Evolutionary conservation across 2,888 invertebrate species (phyloP).

Genomic region (Ceraclea dissimilis): DNA sequence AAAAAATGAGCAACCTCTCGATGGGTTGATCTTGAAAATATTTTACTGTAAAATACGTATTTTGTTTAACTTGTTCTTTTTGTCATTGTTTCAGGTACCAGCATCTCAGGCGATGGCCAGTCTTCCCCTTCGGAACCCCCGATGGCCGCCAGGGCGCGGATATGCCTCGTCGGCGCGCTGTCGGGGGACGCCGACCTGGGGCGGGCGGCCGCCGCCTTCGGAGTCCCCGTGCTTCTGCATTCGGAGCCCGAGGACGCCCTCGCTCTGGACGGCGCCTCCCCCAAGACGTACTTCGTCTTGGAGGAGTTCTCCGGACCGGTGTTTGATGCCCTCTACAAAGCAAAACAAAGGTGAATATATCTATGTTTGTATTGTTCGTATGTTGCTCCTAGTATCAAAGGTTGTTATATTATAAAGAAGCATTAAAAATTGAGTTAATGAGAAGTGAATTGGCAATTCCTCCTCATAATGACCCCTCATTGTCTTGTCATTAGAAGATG

Average conservation of each 20-base stretch:
- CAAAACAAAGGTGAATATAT: constrained; percentile 14
- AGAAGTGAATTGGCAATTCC: too few relatives aligned
- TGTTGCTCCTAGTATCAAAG: too few relatives aligned
- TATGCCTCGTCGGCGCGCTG: constrained; percentile 17
- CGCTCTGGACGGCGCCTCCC: constrained; percentile 3
- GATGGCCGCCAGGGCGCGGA: neutral
- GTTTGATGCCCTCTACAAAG: constrained; percentile 15
- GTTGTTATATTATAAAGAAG: too few relatives aligned
- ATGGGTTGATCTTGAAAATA: too few relatives aligned
- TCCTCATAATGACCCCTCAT: too few relatives aligned
- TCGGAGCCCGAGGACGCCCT: constrained; percentile 14
- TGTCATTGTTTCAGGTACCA: too few relatives aligned
- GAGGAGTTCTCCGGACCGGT: constrained; percentile 18
- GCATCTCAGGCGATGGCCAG: neutral
- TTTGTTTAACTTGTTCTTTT: too few relatives aligned
- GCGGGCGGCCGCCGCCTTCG: constrained; percentile 15
- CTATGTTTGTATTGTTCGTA: too few relatives aligned
- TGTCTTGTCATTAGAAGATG: too few relatives aligned
- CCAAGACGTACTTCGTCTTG: constrained; percentile 19
- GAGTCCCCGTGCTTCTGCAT: constrained; percentile 13
- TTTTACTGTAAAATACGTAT: too few relatives aligned
- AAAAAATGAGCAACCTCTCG: too few relatives aligned
- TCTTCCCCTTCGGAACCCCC: neutral
- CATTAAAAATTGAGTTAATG: too few relatives aligned
- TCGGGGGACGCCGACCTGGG: constrained; percentile 9